Evolutionary conservation across 2,113 vertebrate species (phyloP).

Genomic region (Genyomyrus donnyi): DNA sequence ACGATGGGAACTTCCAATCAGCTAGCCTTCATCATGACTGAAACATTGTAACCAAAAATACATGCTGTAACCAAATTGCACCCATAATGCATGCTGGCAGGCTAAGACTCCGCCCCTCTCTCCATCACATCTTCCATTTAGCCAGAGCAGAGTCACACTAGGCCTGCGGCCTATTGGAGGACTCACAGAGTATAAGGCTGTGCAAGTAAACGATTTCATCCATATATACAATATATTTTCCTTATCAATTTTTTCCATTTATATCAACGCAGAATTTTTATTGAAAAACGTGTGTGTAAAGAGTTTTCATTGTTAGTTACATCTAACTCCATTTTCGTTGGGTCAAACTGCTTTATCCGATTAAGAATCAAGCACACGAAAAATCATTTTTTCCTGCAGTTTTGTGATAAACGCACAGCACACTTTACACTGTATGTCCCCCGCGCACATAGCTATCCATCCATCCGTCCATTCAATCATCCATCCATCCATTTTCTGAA

Average conservation of each 20-base stretch:
- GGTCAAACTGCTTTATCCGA: neutral
- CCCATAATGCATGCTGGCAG: neutral
- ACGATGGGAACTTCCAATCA: neutral
- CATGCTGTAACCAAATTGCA: neutral
- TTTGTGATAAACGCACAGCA: no score
- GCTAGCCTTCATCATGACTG: neutral
- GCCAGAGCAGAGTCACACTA: neutral
- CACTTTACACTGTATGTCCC: neutral
- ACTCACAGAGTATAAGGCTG: neutral
- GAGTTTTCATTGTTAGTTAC: neutral
- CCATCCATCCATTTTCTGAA: no score
- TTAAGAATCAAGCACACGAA: neutral
- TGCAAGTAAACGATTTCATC: neutral
- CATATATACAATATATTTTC: neutral
- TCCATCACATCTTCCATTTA: neutral
- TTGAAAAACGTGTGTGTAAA: neutral
- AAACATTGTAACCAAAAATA: neutral
- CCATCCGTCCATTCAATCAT: no score
- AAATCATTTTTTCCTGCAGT: no score
- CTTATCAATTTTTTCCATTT: neutral
- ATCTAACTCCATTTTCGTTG: neutral
- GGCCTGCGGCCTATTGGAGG: neutral
- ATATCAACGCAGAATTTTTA: neutral
- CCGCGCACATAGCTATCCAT: neutral
- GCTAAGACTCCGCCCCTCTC: neutral